These are phyloP conservation scores for zebrafish (Danio rerio) DNA, from an alignment of 2,113 vertebrate genomes.

Conservation along the genomic window GRCz12tu NC_133186.1:25094001-25094500, in stretches of 20 bases:
- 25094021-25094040: slow-evolving; percentile 15
- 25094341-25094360: slow-evolving; percentile 34
- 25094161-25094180: slow-evolving; percentile 32
- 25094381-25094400: slow-evolving; percentile 14
- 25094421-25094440: slow-evolving; percentile 1
- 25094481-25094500: not conserved
- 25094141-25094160: not conserved
- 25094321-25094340: slow-evolving; percentile 28
- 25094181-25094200: slow-evolving; percentile 3
- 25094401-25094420: not conserved
- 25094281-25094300: slow-evolving; percentile 27
- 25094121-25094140: not conserved
- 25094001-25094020: slow-evolving; percentile 15
- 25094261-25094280: slow-evolving; percentile 36
- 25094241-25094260: slow-evolving; percentile 26
- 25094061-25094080: not conserved
- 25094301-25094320: slow-evolving; percentile 40
- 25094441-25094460: slow-evolving; percentile 19
- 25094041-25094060: slow-evolving; percentile 13
- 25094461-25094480: not conserved
- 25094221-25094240: slow-evolving; percentile 40
- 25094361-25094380: slow-evolving; percentile 20
- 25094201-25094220: slow-evolving; percentile 9
- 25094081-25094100: not conserved
- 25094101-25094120: not conserved